A percentile compares a stretch with the other conserved stretches of the same genome.
Conservation (phyloP, 1,140 invertebrate species). For the Anthonomus grandis region DNA sequence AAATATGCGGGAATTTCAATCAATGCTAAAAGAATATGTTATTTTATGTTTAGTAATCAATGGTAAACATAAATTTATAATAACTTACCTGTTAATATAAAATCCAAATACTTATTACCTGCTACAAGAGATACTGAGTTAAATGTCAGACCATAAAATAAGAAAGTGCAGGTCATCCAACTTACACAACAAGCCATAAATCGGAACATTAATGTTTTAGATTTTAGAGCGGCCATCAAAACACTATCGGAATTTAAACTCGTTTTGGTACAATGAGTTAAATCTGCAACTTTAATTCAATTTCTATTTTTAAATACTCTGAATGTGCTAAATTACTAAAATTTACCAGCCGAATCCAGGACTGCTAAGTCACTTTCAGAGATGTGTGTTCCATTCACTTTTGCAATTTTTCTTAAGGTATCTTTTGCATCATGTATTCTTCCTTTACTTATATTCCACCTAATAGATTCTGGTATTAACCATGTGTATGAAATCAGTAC, state of each 20-base stretch:
- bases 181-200: slow-evolving; percentile 63
- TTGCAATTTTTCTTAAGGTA: slow-evolving; percentile 47
- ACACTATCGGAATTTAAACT: slow-evolving; percentile 13
- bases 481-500: slow-evolving; percentile 42
- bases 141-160: slow-evolving; percentile 79
- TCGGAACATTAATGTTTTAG: slow-evolving; percentile 58
- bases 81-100: slow-evolving; percentile 60
- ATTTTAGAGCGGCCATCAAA: slow-evolving; percentile 54
- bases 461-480: slow-evolving; percentile 53
- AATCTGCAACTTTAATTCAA: no score
- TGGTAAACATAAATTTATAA: background rate
- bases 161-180: slow-evolving; percentile 67
- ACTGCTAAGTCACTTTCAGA: slow-evolving; percentile 54
- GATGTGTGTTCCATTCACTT: slow-evolving; percentile 61
- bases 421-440: slow-evolving; percentile 51
- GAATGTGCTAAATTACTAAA: no score
- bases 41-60: no score
- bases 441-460: slow-evolving; percentile 53
- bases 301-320: no score
- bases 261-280: background rate
- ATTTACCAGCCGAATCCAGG: slow-evolving; percentile 21
- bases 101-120: slow-evolving; percentile 66
- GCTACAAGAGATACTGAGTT: slow-evolving; percentile 75
- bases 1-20: slow-evolving; percentile 72
- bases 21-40: slow-evolving; percentile 45